Evolutionary conservation across 2,797 vertebrate genomes (phyloP).

Genomic region (Florisuga fusca): DNA sequence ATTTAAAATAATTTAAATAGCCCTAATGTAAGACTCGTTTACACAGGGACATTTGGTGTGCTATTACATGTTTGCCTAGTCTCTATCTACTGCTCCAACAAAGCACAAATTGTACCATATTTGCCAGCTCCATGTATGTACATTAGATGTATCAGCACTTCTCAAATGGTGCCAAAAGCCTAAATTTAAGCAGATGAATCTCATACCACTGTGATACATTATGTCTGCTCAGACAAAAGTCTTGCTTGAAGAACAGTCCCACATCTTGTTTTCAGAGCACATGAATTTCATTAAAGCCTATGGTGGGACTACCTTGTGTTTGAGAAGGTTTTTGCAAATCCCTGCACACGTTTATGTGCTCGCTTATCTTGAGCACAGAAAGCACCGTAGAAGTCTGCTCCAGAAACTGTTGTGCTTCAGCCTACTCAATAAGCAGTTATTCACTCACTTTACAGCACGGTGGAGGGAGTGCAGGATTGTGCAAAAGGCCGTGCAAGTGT

Average conservation of each 20-base stretch:
- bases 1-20: neutral
- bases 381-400: neutral
- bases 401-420: neutral
- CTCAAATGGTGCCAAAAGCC: neutral
- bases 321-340: neutral
- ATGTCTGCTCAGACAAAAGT: neutral
- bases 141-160: neutral
- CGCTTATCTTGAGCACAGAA: neutral
- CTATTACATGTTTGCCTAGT: neutral
- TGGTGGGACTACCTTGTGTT: neutral
- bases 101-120: rapidly evolving
- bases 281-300: neutral
- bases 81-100: neutral
- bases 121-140: neutral
- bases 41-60: neutral
- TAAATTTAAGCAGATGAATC: neutral
- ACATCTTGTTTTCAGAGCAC: neutral
- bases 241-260: neutral
- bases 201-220: neutral
- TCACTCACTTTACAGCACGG: neutral
- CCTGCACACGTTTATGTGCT: rapidly evolving
- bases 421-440: neutral
- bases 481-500: neutral
- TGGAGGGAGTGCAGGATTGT: neutral
- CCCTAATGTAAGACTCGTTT: neutral